Conservation (phyloP, 2,888 invertebrate genomes). For the Xanthia icteritia region DNA sequence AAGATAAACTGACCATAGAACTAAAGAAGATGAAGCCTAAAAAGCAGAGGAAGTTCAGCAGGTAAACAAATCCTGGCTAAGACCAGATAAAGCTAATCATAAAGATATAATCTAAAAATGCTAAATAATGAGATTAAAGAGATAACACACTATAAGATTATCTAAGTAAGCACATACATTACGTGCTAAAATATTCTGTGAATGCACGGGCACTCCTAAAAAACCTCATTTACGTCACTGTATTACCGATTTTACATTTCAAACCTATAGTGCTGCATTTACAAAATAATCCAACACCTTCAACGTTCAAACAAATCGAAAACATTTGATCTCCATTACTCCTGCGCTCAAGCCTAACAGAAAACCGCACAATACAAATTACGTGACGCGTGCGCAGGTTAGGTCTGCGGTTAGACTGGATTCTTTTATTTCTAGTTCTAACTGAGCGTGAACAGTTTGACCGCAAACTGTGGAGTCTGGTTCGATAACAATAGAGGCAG, state of each 20-base stretch:
- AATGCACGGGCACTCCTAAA: not conserved
- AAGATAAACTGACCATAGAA: not conserved
- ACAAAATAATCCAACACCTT: slow-evolving; percentile 11
- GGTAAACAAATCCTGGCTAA: not conserved
- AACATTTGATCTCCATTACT: slow-evolving; percentile 59
- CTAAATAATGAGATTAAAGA: not conserved
- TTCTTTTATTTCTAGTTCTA: slow-evolving; percentile 77
- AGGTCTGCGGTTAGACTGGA: slow-evolving; percentile 77
- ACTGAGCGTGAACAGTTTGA: slow-evolving; percentile 80
- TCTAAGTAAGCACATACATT: too few relatives aligned
- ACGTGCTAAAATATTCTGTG: not conserved
- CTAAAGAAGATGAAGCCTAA: not conserved
- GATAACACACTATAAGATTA: not conserved
- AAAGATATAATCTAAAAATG: not conserved
- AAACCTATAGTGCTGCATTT: not conserved
- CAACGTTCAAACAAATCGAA: slow-evolving; percentile 44
- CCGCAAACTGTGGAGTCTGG: slow-evolving; percentile 71
- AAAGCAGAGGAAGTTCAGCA: not conserved
- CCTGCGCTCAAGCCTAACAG: slow-evolving; percentile 39
- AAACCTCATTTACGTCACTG: not conserved
- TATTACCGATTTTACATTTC: too few relatives aligned
- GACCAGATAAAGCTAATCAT: too few relatives aligned
- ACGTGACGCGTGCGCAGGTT: slow-evolving; percentile 71
- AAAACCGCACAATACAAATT: slow-evolving; percentile 76
- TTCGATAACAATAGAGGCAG: slow-evolving; percentile 44